Base-by-base conservation (phyloP, 2,888 invertebrate species). In the Rhingia rostrata region DNA sequence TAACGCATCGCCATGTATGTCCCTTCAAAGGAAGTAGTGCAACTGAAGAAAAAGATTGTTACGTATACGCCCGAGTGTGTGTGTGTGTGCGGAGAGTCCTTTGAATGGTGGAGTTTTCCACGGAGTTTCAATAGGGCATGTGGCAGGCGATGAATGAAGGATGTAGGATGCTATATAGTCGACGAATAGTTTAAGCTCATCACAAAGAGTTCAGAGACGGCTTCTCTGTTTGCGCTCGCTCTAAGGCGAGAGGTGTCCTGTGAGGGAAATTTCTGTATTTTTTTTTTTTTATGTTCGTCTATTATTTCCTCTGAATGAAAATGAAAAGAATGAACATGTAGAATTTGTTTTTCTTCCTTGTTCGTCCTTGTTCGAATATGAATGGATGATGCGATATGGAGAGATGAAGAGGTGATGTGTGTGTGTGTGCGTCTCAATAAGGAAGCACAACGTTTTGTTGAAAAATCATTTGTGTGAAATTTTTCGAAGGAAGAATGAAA, bases 21-120 rank as follows among this genome's bases (percentile, higher is more conserved):
- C 5, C 4, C 14, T 4, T 3, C 5, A 6, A 32, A 22, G 30
- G 22, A n/a, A 33, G 37, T 2, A 33, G 5, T 4, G 32, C 10
- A 35, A 39, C 12, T n/a, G 33, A 6, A 43, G 9, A 49, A 35
- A 12, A 33, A 32, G 39, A 69, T 47, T 2, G 37, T 4, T 41
- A 51, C 56, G 64, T 51, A 74, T 64, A 74, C 74, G 74, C 49
- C 64, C 74, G 33, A 74, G 74, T 74, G 54, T 22, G 5, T 12
- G 32, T 9, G 6, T 49, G 30, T 22, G 49, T 7, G 7, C 22
- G 4, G 9, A 47, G 4, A 47, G n/a, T 22, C 14, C 30, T 6
- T 12, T 30, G 33, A 39, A 37, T 53, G 33, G 51, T 10, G 53
- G 12, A 33, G 39, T 45, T 54, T 22, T 37, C 9, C 37, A 56